Percentiles rank a stretch among this genome's conserved stretches.
Evolutionary conservation across 2,113 vertebrate species (phyloP).

Genomic region (Cisticola juncidis): DNA sequence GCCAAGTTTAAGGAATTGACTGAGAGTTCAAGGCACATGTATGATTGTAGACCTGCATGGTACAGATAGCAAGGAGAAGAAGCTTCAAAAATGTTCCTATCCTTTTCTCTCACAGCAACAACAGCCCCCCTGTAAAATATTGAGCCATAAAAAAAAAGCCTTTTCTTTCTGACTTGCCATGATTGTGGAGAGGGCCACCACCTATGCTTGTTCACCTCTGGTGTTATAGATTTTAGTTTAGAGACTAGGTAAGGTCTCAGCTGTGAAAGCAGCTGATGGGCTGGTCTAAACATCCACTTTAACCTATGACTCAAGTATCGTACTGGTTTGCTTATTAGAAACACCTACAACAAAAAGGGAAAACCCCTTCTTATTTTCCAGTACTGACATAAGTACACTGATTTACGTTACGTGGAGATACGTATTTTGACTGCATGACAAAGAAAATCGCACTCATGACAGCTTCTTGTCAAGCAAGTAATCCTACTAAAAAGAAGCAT

Average conservation of each 20-base stretch:
- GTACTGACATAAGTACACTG: background rate
- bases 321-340: background rate
- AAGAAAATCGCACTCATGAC: background rate
- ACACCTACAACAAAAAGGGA: background rate
- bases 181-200: background rate
- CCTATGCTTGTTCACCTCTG: background rate
- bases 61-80: background rate
- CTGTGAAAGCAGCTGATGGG: background rate
- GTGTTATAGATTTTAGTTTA: background rate
- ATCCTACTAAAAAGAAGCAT: background rate
- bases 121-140: background rate
- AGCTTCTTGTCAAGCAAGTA: background rate
- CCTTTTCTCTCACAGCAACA: background rate
- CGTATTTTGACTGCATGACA: slow-evolving; percentile 26
- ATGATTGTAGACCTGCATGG: background rate
- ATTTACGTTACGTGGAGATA: background rate
- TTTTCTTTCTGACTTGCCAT: background rate
- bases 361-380: background rate
- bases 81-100: background rate
- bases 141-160: background rate
- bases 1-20: background rate
- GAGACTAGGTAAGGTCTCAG: background rate
- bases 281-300: background rate
- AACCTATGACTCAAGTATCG: rapidly evolving
- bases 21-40: background rate